Evolutionary conservation across 2,113 vertebrate species (phyloP).

Genomic region (Oreocharis arfaki): DNA sequence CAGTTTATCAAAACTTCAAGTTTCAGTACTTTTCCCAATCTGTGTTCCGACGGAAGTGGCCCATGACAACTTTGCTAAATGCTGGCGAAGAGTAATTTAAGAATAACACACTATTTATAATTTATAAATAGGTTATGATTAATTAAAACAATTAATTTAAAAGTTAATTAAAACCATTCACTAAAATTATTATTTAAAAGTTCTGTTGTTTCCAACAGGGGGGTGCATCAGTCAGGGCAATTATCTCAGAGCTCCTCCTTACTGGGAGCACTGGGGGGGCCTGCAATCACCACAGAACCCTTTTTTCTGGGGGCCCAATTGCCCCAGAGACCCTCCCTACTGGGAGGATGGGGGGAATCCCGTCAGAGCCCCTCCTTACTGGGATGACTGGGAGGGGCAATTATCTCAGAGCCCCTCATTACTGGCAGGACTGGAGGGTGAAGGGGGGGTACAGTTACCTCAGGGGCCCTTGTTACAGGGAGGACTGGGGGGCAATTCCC

Average conservation of each 20-base stretch:
- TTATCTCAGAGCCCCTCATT: background rate
- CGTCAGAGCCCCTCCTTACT: background rate
- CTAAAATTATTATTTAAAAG: background rate
- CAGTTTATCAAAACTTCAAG: background rate
- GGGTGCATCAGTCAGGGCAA: background rate
- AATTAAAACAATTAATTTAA: background rate
- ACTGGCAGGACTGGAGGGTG: background rate
- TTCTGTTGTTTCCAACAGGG: background rate
- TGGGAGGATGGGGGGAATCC: background rate
- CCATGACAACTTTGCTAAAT: background rate
- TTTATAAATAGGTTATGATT: background rate
- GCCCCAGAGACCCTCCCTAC: background rate
- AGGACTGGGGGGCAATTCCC: too few species aligned
- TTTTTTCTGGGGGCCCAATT: background rate
- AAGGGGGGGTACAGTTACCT: background rate
- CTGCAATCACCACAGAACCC: background rate
- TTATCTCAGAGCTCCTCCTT: background rate
- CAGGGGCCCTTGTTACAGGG: rapidly evolving
- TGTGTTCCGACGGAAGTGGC: background rate
- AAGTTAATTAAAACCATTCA: background rate
- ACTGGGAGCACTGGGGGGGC: background rate
- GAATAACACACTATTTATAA: background rate
- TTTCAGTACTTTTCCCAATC: background rate
- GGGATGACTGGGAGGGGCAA: too few species aligned
- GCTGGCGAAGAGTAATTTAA: background rate